phyloP scores from a whole-genome alignment of 2,888 invertebrate genomes.

The Epistrophe grossulariae region DNA sequence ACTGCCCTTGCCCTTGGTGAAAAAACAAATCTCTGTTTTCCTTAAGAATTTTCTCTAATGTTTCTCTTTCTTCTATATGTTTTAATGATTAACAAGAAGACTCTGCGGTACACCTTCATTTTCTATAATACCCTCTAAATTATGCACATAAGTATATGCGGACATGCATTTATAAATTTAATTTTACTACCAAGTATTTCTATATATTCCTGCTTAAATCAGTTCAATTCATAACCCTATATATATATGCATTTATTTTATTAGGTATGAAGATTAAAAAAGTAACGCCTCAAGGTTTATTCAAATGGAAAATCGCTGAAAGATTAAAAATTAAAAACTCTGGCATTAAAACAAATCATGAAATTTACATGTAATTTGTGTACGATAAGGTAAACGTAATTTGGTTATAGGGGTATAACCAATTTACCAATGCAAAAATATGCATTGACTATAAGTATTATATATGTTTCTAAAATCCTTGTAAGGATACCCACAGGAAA shows the following conservation, averaged over 20 bases:
- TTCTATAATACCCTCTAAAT: no score
- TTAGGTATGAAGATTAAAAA: background rate
- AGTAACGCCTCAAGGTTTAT: background rate
- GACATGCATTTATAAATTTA: no score
- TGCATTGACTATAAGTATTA: conserved; percentile 12
- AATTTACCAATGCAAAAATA: conserved; percentile 60
- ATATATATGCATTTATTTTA: background rate
- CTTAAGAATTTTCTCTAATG: no score
- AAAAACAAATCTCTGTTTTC: no score
- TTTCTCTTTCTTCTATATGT: no score
- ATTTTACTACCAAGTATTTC: no score
- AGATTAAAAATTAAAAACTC: background rate
- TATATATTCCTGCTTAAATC: no score
- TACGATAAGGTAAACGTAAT: conserved; percentile 49
- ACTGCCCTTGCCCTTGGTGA: no score
- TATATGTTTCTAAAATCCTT: background rate
- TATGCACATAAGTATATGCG: no score
- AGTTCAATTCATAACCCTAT: no score
- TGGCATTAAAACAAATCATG: background rate
- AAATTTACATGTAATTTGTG: conserved; percentile 60
- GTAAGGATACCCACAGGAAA: conserved; percentile 28
- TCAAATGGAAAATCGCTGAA: background rate
- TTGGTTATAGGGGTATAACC: conserved; percentile 45
- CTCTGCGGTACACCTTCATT: no score
- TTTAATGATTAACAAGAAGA: no score